phyloP scores from a whole-genome alignment of 2,113 vertebrate species.

The Thomomys bottae region DNA sequence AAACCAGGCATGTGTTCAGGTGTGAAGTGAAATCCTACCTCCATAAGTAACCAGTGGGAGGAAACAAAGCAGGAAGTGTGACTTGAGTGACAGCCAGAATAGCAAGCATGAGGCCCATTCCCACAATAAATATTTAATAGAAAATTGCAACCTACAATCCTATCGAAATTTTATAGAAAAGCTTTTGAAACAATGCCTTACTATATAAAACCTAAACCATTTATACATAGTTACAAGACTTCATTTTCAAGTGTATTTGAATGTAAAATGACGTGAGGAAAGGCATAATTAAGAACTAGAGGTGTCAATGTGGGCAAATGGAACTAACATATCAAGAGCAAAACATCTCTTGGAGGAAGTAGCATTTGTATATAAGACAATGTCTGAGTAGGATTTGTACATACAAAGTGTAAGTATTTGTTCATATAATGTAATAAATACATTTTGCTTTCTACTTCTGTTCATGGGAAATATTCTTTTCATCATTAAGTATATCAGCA shows the following conservation, averaged over 20 bases:
- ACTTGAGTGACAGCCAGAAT: too few relatives aligned
- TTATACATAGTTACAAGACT: background rate
- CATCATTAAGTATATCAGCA: background rate
- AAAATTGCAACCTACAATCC: background rate
- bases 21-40: too few relatives aligned
- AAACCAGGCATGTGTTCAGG: too few relatives aligned
- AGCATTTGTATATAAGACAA: background rate
- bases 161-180: background rate
- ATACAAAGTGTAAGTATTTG: conserved; percentile 48
- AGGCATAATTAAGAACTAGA: background rate
- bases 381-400: background rate
- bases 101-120: too few relatives aligned
- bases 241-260: background rate
- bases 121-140: background rate
- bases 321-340: background rate
- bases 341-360: background rate
- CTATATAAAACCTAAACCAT: background rate
- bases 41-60: too few relatives aligned
- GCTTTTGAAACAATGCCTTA: background rate
- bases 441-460: background rate
- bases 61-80: too few relatives aligned
- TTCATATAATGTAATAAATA: background rate
- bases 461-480: background rate
- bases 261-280: background rate
- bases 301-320: background rate